These are phyloP conservation scores for Leucopternis melanops DNA, from an alignment of 2,113 vertebrate genomes.

Conservation along the genomic window DNA sequence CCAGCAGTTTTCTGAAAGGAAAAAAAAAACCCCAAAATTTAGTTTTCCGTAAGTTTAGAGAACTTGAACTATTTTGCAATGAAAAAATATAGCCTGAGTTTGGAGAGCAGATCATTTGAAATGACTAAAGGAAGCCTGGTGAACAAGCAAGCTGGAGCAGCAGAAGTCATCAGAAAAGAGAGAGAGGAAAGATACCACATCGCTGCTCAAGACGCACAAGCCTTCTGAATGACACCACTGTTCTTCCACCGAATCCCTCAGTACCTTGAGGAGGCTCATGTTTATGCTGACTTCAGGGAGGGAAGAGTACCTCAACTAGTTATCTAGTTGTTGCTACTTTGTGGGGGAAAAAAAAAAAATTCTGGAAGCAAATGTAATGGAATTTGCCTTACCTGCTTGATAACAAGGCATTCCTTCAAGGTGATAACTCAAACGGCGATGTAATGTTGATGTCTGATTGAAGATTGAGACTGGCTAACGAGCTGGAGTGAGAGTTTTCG, in stretches of 20 bases:
- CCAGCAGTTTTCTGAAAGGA: neutral
- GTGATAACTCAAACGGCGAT: neutral
- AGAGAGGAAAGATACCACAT: neutral
- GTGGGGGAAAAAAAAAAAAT: neutral
- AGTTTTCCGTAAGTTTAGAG: neutral
- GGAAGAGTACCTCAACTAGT: neutral
- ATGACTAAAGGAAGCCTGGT: neutral
- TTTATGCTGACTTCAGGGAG: neutral
- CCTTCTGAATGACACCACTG: neutral
- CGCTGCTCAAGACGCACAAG: neutral
- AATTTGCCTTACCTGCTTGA: neutral
- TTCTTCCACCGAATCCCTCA: neutral
- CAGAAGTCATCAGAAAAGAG: neutral
- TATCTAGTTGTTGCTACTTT: neutral
- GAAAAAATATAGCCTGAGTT: neutral
- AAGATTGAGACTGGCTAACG: neutral
- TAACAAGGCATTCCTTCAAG: neutral
- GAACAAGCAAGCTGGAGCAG: neutral
- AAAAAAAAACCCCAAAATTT: neutral
- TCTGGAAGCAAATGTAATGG: neutral
- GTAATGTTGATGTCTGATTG: neutral
- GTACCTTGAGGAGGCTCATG: neutral
- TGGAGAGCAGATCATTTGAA: neutral
- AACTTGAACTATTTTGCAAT: neutral
- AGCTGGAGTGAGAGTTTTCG: neutral